phyloP scores from a whole-genome alignment of 2,797 vertebrate species.

The Gymnocypris eckloni region DNA sequence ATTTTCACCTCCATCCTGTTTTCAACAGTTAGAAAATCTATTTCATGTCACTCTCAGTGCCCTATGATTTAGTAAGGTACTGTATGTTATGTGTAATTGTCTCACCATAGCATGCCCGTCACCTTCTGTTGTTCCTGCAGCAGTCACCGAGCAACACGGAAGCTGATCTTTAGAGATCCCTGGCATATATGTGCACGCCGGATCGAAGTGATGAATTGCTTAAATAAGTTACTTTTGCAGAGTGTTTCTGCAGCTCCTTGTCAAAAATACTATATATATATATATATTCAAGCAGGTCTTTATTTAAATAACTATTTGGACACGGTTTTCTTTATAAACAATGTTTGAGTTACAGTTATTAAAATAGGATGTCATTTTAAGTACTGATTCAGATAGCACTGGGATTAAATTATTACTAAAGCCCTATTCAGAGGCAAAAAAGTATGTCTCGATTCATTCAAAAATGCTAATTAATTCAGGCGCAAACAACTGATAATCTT shows the following conservation, averaged over 20 bases:
- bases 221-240: constrained; percentile 20
- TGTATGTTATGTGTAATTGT: constrained; percentile 41
- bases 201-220: constrained; percentile 4
- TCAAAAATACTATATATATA: constrained; percentile 3
- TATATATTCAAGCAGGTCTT: background rate
- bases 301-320: background rate
- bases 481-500: background rate
- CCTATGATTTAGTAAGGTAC: constrained; percentile 37
- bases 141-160: background rate
- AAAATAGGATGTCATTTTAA: background rate
- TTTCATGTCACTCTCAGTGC: constrained; percentile 41
- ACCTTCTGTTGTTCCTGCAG: constrained; percentile 27
- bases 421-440: background rate
- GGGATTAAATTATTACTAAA: background rate
- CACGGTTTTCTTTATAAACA: background rate
- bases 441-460: background rate
- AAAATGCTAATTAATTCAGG: background rate
- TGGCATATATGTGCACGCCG: background rate
- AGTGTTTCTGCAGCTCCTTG: background rate
- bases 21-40: constrained; percentile 36
- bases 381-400: background rate
- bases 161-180: constrained; percentile 19
- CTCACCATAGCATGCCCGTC: constrained; percentile 2
- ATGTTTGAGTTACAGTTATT: background rate
- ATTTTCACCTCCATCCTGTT: background rate